Conservation (phyloP, 2,113 vertebrate genomes). For the Sorex fumeus region DNA sequence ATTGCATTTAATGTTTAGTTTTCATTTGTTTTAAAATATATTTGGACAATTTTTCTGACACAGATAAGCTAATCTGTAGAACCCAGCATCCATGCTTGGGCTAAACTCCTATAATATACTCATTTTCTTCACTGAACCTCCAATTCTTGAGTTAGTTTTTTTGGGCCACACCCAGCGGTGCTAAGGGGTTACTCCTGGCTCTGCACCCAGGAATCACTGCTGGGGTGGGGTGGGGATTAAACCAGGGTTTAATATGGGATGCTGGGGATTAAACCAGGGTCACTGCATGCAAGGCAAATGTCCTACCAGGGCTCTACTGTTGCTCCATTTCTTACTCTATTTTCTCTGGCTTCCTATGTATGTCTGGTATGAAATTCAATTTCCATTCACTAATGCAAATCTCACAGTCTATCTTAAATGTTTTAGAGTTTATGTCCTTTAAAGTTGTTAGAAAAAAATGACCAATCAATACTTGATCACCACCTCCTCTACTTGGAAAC, state of each 20-base stretch:
- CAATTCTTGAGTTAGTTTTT: too few relatives aligned
- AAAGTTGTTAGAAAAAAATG: constrained; percentile 44
- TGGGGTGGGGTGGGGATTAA: too few relatives aligned
- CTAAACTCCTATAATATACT: constrained; percentile 8
- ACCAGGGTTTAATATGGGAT: too few relatives aligned
- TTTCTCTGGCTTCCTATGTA: background rate
- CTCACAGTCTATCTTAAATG: constrained; percentile 20
- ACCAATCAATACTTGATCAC: constrained; percentile 37
- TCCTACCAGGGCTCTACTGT: background rate
- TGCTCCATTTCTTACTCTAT: background rate
- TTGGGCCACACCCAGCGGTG: too few relatives aligned
- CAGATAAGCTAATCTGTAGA: background rate
- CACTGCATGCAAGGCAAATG: background rate
- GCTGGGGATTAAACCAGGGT: too few relatives aligned
- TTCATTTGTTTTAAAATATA: constrained; percentile 33
- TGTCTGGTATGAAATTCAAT: background rate
- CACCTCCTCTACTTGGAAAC: constrained; percentile 3
- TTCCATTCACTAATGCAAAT: constrained; percentile 4
- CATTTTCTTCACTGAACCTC: background rate
- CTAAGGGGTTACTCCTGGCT: too few relatives aligned
- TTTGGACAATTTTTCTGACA: constrained; percentile 11
- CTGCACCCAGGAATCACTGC: too few relatives aligned
- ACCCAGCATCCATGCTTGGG: background rate
- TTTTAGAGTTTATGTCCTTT: background rate
- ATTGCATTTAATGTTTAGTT: constrained; percentile 36